phyloP scores from a whole-genome alignment of 2,797 vertebrate genomes.

The Naso thynnoides region DNA sequence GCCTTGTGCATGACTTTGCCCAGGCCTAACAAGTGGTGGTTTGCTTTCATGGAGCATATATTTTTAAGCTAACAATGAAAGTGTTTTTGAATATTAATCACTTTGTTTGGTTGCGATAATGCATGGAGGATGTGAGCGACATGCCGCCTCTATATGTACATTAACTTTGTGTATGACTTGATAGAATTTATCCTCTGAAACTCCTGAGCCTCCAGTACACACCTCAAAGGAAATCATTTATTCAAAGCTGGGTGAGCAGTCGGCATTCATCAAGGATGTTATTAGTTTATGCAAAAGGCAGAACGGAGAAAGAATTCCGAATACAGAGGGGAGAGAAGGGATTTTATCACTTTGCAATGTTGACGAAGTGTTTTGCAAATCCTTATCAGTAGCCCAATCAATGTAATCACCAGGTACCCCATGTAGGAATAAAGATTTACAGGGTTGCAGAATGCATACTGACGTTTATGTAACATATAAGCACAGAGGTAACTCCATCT shows the following conservation, averaged over 20 bases:
- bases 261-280: conserved; percentile 44
- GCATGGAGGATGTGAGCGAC: conserved; percentile 3
- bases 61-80: conserved; percentile 34
- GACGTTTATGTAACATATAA: conserved; percentile 13
- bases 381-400: conserved; percentile 27
- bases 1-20: conserved; percentile 47
- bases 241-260: conserved; percentile 48
- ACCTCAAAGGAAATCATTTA: conserved; percentile 53
- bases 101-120: conserved; percentile 15
- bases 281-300: conserved; percentile 49
- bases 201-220: conserved; percentile 29
- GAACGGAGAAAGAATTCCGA: conserved; percentile 21
- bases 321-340: conserved; percentile 6
- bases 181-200: conserved; percentile 27
- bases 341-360: conserved; percentile 31
- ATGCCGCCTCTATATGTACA: conserved; percentile 7
- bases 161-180: conserved; percentile 33
- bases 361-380: conserved; percentile 27
- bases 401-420: conserved; percentile 20
- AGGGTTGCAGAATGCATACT: conserved; percentile 1
- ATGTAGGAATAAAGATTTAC: conserved; percentile 11
- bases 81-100: conserved; percentile 41
- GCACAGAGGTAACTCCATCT: neutral
- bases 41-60: conserved; percentile 43
- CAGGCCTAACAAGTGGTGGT: conserved; percentile 42